phyloP scores from a whole-genome alignment of 2,113 vertebrate genomes.

The Nestor notabilis region DNA sequence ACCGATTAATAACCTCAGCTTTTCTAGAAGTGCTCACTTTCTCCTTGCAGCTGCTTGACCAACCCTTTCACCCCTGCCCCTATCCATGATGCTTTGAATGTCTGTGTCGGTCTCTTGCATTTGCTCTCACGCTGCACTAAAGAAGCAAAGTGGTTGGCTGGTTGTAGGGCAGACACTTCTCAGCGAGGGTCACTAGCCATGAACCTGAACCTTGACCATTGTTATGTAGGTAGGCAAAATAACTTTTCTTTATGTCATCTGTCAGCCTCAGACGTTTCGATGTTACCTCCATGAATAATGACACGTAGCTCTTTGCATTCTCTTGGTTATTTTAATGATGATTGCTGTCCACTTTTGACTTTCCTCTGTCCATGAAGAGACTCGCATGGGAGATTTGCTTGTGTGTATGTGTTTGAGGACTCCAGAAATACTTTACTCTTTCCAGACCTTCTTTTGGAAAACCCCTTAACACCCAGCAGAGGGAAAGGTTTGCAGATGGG shows the following conservation, averaged over 20 bases:
- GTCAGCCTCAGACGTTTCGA: conserved; percentile 73
- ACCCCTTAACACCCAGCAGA: not conserved
- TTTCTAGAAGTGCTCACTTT: conserved; percentile 90
- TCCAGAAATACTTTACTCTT: conserved; percentile 58
- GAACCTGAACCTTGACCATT: conserved; percentile 87
- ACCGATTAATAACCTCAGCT: conserved; percentile 90
- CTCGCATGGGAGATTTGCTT: not conserved
- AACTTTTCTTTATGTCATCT: conserved; percentile 83
- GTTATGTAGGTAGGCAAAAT: conserved; percentile 98
- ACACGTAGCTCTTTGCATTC: conserved; percentile 53
- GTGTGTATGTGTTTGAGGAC: conserved; percentile 25
- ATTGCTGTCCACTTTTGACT: conserved; percentile 10
- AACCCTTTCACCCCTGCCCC: conserved; percentile 87
- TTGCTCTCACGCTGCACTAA: conserved; percentile 94
- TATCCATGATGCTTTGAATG: conserved; percentile 99
- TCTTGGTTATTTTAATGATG: conserved; percentile 51
- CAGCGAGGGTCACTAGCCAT: conserved; percentile 95
- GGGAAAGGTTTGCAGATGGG: not conserved
- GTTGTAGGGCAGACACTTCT: conserved; percentile 94
- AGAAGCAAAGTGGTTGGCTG: conserved; percentile 95
- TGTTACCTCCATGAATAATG: conserved; percentile 66
- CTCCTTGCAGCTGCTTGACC: conserved; percentile 92
- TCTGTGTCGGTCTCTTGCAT: conserved; percentile 96
- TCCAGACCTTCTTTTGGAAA: not conserved
- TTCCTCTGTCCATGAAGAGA: conserved; percentile 6